Base-by-base conservation (phyloP, 2,113 vertebrate genomes). In the Stictonetta naevosa region DNA sequence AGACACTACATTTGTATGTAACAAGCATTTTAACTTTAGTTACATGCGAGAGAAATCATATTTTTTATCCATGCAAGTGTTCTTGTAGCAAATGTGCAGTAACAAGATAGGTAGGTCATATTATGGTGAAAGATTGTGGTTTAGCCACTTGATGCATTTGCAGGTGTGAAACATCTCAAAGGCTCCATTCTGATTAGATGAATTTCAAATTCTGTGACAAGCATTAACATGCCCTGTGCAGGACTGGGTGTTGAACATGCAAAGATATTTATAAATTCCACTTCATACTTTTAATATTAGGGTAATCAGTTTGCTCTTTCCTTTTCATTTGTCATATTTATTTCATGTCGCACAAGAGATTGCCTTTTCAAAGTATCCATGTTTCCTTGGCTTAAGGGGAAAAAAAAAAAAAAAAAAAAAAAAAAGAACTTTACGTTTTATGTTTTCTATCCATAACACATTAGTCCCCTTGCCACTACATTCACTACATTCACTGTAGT, bases 131-230 rank as follows among this genome's bases (percentile, higher is more conserved):
- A 87, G 81, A 71, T 55, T 34, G 74, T 75, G 86, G 63, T 88
- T 91, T 87, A 91, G 83, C 33, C 88, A 95, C 64, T 92, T 93
- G 89, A 93, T 84, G 58, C 62, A 81, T 86, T 92, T 95, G 83
- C 82, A 95, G 78, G 89, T 96, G 96, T 94, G 74, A 95, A 95
- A 78, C n/a, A 82, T 91, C 75, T 92, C 82, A 76, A 95, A 96
- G 82, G 33, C 63, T 90, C 44, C 83, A 31, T 83, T 96, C 87
- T 86, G 93, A 85, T 83, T 73, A 95, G 77, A 76, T 92, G 48
- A 91, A 94, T 90, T 89, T 91, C 69, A 92, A 87, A 73, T 89
- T 83, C 78, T 69, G 28, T 66, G 82, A 92, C 84, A 95, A 94
- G 95, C 58, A 93, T 90, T 95, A 94, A 91, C 90, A 83, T 77